phyloP scores from a whole-genome alignment of 1,140 invertebrate genomes.

The Pseudachorutes palmiensis region DNA sequence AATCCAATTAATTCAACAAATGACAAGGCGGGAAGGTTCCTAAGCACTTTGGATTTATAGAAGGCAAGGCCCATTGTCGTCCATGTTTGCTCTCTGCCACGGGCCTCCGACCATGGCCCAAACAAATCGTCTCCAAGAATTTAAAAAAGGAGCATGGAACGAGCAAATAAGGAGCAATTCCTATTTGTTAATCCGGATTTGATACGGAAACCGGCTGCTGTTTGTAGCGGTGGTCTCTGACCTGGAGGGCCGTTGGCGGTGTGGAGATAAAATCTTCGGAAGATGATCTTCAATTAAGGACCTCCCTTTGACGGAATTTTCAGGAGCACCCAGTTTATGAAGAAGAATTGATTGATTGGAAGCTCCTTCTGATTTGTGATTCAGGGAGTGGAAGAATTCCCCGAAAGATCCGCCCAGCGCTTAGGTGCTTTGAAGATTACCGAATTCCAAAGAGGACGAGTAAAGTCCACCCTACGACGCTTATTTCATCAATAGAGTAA shows the following conservation, averaged over 20 bases:
- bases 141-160: background rate
- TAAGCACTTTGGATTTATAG: background rate
- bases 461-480: too few species aligned
- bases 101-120: background rate
- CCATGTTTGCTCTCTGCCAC: background rate
- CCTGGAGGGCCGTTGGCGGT: background rate
- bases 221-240: background rate
- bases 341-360: background rate
- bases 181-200: background rate
- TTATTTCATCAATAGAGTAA: too few species aligned
- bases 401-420: background rate
- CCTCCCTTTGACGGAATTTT: background rate
- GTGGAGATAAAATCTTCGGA: background rate
- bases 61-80: background rate
- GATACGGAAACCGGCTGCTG: background rate
- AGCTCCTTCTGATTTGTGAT: background rate
- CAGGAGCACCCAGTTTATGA: background rate
- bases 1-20: constrained; percentile 10
- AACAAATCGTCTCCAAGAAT: background rate
- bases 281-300: background rate
- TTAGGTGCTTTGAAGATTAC: too few species aligned
- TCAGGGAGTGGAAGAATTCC: background rate
- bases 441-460: too few species aligned
- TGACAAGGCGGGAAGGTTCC: background rate
- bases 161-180: background rate